These are phyloP conservation scores for Chlorospingus semifuscus DNA, from an alignment of 2,797 vertebrate species.

Conservation along the genomic window DNA sequence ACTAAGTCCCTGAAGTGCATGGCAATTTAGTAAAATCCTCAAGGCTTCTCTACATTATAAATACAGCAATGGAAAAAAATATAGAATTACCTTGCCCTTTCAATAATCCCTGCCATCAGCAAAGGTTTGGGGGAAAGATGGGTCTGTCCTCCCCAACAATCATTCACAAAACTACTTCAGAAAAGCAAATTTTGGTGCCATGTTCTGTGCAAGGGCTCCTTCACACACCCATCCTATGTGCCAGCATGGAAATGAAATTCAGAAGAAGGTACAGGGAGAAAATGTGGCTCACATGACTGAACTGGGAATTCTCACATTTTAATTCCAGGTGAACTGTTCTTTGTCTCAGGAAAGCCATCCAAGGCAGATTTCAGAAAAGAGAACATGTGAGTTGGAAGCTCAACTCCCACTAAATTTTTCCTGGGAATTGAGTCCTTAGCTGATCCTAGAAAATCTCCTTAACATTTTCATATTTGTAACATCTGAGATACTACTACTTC, in stretches of 20 bases:
- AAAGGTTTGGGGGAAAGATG: not conserved
- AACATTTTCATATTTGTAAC: not conserved
- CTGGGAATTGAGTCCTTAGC: not conserved
- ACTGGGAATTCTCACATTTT: not conserved
- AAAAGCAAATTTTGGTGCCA: not conserved
- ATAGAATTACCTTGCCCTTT: not conserved
- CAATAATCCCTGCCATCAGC: not conserved
- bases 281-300: not conserved
- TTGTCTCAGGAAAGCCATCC: not conserved
- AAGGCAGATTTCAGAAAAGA: not conserved
- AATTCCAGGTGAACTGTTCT: not conserved
- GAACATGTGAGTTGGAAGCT: slow-evolving; percentile 1
- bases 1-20: not conserved
- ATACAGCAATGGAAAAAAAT: not conserved
- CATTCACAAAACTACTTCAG: not conserved
- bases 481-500: not conserved
- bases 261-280: not conserved
- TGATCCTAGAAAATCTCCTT: slow-evolving; percentile 11
- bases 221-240: not conserved
- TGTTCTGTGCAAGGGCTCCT: not conserved
- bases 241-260: not conserved
- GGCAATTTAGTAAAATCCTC: not conserved
- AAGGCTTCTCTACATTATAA: not conserved
- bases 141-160: not conserved
- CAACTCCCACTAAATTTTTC: slow-evolving; percentile 14